These are phyloP conservation scores for Malacosoma neustria DNA, from an alignment of 2,888 invertebrate species.

Conservation along the genomic window DNA sequence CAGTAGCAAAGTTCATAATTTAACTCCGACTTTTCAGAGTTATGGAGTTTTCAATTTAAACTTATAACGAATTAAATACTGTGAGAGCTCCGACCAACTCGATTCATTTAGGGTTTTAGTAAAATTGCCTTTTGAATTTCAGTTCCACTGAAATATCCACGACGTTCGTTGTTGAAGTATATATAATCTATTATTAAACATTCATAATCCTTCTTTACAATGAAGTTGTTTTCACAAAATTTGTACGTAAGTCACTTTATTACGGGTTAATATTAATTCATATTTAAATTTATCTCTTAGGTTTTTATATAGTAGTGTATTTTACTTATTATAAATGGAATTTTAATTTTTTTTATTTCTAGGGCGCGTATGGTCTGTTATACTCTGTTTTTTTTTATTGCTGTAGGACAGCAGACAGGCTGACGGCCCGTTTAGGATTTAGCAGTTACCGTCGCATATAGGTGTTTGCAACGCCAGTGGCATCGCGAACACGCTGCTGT, in stretches of 20 bases:
- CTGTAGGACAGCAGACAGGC: no score
- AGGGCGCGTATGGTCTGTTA: no score
- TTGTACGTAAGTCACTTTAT: background rate
- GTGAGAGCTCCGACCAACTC: conserved; percentile 68
- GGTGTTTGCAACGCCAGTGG: no score
- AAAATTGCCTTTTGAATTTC: conserved; percentile 71
- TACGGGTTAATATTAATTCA: no score
- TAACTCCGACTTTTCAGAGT: conserved; percentile 67
- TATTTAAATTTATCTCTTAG: no score
- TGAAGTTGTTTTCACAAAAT: conserved; percentile 4
- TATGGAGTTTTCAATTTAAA: conserved; percentile 73
- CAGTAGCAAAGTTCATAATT: conserved; percentile 74
- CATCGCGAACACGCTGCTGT: no score
- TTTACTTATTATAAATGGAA: no score
- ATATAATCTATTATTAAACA: conserved; percentile 22
- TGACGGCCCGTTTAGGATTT: no score
- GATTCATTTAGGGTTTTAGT: conserved; percentile 72
- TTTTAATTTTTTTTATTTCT: no score
- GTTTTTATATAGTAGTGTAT: no score
- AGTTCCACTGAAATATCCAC: conserved; percentile 59
- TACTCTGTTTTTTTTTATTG: no score
- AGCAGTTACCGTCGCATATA: no score
- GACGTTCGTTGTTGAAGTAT: conserved; percentile 33
- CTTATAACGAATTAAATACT: conserved; percentile 73
- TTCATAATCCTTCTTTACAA: conserved; percentile 35